Percentiles rank a stretch among this genome's conserved stretches.
These are phyloP conservation scores for Cantharis flavilabris DNA, from an alignment of 2,888 invertebrate species.

Conservation along the genomic window DNA sequence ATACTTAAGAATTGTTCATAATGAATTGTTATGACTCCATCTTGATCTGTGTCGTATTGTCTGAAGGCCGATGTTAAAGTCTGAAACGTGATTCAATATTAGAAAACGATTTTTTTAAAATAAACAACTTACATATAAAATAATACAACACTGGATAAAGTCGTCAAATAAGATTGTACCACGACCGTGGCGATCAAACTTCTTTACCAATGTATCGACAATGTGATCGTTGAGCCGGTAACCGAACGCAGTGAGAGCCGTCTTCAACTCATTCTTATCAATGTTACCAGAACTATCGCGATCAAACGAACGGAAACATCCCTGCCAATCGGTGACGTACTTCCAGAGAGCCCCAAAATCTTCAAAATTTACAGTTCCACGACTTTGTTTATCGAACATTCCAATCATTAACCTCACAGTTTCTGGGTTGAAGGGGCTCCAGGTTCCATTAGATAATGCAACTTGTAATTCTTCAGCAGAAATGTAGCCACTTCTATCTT, in stretches of 20 bases:
- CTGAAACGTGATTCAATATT: conserved; percentile 60
- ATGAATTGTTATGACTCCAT: conserved; percentile 91
- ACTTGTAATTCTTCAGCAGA: conserved; percentile 87
- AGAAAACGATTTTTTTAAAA: neutral
- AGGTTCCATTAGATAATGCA: conserved; percentile 95
- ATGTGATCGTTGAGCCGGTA: conserved; percentile 84
- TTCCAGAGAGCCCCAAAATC: conserved; percentile 98
- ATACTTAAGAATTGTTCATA: conserved; percentile 95
- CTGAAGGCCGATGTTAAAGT: conserved; percentile 88
- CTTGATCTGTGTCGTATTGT: conserved; percentile 87
- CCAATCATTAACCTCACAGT: conserved; percentile 96
- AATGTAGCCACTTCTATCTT: conserved; percentile 85
- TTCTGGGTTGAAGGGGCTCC: conserved; percentile 98
- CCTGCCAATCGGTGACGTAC: conserved; percentile 98
- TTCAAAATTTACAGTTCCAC: conserved; percentile 90
- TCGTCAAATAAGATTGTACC: conserved; percentile 96
- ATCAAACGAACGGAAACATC: conserved; percentile 93
- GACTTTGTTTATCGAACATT: conserved; percentile 91
- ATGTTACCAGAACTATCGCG: conserved; percentile 92
- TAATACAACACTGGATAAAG: conserved; percentile 95
- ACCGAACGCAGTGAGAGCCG: conserved; percentile 88
- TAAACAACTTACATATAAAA: conserved; percentile 78
- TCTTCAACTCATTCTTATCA: conserved; percentile 86
- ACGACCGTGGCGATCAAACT: conserved; percentile 91
- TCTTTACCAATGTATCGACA: conserved; percentile 79